Conservation (phyloP, 2,797 vertebrate genomes). For the Alca torda region DNA sequence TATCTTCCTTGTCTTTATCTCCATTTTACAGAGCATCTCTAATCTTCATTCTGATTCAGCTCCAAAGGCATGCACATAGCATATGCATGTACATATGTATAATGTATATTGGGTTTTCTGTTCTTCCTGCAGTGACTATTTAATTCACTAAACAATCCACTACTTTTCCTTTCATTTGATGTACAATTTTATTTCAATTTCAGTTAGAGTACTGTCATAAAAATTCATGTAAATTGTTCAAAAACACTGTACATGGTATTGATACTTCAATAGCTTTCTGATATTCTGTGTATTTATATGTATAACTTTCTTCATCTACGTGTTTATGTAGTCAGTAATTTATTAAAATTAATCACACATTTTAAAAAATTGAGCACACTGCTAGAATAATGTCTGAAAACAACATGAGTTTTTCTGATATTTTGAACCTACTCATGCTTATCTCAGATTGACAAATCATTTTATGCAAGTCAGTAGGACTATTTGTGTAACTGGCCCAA, state of each 20-base stretch:
- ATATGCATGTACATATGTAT: not conserved
- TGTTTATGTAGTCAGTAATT: not conserved
- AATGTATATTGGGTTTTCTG: not conserved
- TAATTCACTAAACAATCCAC: not conserved
- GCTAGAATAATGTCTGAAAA: not conserved
- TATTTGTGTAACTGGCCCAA: not conserved
- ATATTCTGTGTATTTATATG: not conserved
- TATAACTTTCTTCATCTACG: not conserved
- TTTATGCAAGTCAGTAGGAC: not conserved
- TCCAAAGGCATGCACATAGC: not conserved
- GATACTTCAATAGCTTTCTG: not conserved
- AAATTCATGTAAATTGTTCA: not conserved
- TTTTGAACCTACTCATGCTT: not conserved
- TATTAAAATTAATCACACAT: not conserved
- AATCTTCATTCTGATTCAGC: not conserved
- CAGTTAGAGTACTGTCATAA: not conserved
- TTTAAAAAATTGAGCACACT: fast-evolving
- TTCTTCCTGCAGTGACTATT: not conserved
- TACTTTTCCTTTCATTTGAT: not conserved
- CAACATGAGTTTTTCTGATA: not conserved
- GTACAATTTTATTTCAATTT: not conserved
- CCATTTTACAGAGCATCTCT: not conserved
- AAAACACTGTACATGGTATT: not conserved
- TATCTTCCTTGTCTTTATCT: not conserved
- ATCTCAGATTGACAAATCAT: not conserved